Percentiles rank a stretch among this genome's conserved stretches.
phyloP scores from a whole-genome alignment of 2,113 vertebrate species.

The Emydocephalus ijimae region DNA sequence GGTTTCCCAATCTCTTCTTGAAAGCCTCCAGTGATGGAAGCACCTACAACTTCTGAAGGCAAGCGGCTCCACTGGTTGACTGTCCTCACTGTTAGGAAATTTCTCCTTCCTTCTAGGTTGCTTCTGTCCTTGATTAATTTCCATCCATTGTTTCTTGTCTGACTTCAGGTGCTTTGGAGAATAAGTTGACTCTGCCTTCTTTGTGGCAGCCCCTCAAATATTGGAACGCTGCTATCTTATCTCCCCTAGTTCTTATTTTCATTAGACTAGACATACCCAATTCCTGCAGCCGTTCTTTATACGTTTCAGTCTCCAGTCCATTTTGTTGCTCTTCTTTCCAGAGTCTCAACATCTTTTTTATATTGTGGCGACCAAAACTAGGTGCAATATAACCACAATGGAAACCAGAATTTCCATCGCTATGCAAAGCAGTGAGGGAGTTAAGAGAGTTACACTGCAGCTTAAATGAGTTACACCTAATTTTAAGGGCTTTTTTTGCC shows the following conservation, averaged over 20 bases:
- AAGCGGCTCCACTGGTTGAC: not conserved
- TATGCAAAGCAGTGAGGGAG: not conserved
- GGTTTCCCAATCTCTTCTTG: not conserved
- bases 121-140: not conserved
- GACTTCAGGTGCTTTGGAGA: not conserved
- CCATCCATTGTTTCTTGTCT: not conserved
- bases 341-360: not conserved
- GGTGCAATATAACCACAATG: not conserved
- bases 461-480: not conserved
- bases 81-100: not conserved
- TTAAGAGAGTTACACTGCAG: not conserved
- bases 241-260: not conserved
- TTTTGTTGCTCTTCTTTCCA: not conserved
- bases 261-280: not conserved
- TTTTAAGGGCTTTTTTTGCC: not conserved
- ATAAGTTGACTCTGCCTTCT: not conserved
- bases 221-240: not conserved
- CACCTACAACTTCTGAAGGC: not conserved
- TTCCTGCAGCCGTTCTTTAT: not conserved
- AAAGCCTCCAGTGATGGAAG: not conserved
- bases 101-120: not conserved
- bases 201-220: not conserved
- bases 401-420: not conserved
- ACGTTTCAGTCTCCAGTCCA: not conserved
- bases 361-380: not conserved